Conservation (phyloP, 2,797 vertebrate species). For the Myoxocephalus aenaeus region DNA sequence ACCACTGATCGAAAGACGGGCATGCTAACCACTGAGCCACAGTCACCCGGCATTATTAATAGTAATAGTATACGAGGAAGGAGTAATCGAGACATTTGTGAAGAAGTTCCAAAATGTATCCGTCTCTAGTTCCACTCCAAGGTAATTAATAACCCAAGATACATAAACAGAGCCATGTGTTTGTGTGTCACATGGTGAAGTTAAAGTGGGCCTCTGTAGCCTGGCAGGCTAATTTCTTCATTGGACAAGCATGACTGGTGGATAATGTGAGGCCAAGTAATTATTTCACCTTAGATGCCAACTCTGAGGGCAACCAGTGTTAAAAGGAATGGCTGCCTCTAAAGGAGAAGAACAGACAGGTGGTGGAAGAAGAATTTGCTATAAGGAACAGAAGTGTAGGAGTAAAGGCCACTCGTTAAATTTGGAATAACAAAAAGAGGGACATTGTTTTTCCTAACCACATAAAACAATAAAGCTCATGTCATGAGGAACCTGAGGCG, state of each 20-base stretch:
- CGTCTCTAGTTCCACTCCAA: not conserved
- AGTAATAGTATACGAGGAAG: not conserved
- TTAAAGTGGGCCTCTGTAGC: constrained; percentile 1
- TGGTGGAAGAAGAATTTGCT: constrained; percentile 7
- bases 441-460: constrained; percentile 8
- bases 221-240: constrained; percentile 21
- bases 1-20: too few relatives aligned
- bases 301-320: constrained; percentile 26
- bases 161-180: not conserved
- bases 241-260: constrained; percentile 16
- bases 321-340: constrained; percentile 26
- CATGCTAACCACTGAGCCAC: too few relatives aligned
- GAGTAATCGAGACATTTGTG: not conserved
- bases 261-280: constrained; percentile 18
- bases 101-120: not conserved
- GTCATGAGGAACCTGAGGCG: constrained; percentile 3
- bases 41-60: too few relatives aligned
- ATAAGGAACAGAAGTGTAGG: not conserved
- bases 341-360: constrained; percentile 16
- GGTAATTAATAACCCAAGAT: constrained; percentile 12
- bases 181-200: constrained; percentile 7
- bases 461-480: constrained; percentile 16
- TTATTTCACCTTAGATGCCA: constrained; percentile 17
- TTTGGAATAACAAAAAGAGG: constrained; percentile 6
- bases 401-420: not conserved